Percentiles rank a stretch among this genome's conserved stretches.
phyloP scores from a whole-genome alignment of 2,888 invertebrate genomes.

The Lingula anatina region DNA sequence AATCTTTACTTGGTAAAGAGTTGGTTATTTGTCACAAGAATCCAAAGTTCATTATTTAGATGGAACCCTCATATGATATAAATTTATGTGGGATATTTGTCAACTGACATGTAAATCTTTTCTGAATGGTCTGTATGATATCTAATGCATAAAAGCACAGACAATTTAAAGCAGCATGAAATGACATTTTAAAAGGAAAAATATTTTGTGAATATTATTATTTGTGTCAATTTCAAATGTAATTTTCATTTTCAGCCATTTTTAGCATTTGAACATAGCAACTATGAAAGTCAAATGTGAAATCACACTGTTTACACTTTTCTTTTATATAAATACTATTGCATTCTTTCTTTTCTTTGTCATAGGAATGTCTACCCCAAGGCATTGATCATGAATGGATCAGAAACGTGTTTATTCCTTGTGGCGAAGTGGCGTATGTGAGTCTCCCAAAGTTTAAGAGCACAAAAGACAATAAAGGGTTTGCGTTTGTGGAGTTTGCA shows the following conservation, averaged over 20 bases:
- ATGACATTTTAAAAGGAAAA: not conserved
- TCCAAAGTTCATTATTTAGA: too few relatives aligned
- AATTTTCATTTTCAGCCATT: not conserved
- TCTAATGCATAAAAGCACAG: too few relatives aligned
- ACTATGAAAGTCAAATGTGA: not conserved
- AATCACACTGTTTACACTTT: not conserved
- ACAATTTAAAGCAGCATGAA: too few relatives aligned
- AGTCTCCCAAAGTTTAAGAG: slow-evolving; percentile 80
- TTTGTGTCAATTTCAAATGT: not conserved
- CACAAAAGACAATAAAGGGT: slow-evolving; percentile 76
- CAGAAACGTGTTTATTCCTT: slow-evolving; percentile 70
- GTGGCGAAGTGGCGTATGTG: slow-evolving; percentile 78
- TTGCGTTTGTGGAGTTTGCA: slow-evolving; percentile 84
- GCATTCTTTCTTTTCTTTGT: slow-evolving; percentile 18
- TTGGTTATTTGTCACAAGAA: not conserved
- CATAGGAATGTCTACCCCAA: slow-evolving; percentile 71
- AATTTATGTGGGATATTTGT: too few relatives aligned
- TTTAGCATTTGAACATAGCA: too few relatives aligned
- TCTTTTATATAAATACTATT: not conserved
- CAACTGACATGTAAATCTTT: too few relatives aligned
- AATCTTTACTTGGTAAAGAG: not conserved
- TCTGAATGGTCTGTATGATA: too few relatives aligned
- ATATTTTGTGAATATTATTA: not conserved
- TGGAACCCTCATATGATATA: too few relatives aligned
- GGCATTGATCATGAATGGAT: slow-evolving; percentile 80